Conservation (phyloP, 2,888 invertebrate species). For the Lepas anatifera region DNA sequence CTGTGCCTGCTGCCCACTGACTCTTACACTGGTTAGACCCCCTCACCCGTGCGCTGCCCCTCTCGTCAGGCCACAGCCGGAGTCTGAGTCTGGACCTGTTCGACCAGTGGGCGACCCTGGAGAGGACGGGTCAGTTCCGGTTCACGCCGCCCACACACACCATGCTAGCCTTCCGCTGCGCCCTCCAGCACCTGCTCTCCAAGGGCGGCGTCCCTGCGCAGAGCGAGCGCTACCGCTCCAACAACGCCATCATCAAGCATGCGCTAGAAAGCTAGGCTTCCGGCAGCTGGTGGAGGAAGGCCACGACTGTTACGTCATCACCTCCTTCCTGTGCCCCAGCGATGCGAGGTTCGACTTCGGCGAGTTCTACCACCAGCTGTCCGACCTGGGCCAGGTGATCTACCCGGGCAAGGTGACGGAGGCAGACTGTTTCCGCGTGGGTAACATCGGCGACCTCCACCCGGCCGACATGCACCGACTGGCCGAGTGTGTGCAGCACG, state of each 20-base stretch:
- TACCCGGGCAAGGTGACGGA: conserved; percentile 39
- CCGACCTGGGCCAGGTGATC: conserved; percentile 36
- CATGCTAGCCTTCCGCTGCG: conserved; percentile 36
- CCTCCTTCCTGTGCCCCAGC: conserved; percentile 35
- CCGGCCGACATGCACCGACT: conserved; percentile 35
- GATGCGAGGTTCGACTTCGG: conserved; percentile 35
- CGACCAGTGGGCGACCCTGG: conserved; percentile 36
- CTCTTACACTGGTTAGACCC: too few relatives aligned
- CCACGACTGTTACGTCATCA: conserved; percentile 33
- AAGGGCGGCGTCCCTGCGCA: conserved; percentile 36
- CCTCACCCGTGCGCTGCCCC: neutral
- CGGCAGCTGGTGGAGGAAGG: conserved; percentile 31
- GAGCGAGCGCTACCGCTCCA: conserved; percentile 33
- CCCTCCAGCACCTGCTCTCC: conserved; percentile 33
- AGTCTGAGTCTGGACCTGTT: conserved; percentile 34
- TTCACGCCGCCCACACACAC: conserved; percentile 41
- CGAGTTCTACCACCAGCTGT: conserved; percentile 35
- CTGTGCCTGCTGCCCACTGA: too few relatives aligned
- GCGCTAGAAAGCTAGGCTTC: conserved; percentile 38
- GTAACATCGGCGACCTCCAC: conserved; percentile 38
- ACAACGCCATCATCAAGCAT: conserved; percentile 32
- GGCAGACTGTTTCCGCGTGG: conserved; percentile 38
- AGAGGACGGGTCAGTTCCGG: conserved; percentile 37
- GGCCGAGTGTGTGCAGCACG: conserved; percentile 32
- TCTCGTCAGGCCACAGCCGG: conserved; percentile 8